Conservation (phyloP, 30 jellyfish, hydroid and myxozoan species). For the Hydractinia symbiolongicarpus region DNA sequence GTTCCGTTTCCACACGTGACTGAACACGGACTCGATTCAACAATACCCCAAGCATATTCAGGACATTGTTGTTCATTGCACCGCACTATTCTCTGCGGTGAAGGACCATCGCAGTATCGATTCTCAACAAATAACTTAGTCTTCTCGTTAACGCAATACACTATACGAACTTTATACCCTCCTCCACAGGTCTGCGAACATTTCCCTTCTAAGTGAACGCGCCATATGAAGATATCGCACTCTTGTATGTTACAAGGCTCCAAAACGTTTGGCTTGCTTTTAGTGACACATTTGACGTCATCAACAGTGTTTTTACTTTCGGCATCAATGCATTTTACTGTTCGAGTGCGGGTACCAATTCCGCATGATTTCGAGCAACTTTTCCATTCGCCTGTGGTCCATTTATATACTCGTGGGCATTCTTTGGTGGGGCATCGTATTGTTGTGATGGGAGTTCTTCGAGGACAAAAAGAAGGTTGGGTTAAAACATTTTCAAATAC, state of each 20-base stretch:
- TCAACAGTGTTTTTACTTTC: constrained; percentile 22
- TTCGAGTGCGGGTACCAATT: constrained; percentile 59
- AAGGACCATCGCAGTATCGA: constrained; percentile 71
- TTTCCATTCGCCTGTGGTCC: constrained; percentile 66
- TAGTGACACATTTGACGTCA: constrained; percentile 33
- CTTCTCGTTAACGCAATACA: constrained; percentile 55
- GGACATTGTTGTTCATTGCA: constrained; percentile 81
- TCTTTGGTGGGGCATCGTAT: constrained; percentile 36
- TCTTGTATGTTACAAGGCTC: constrained; percentile 52
- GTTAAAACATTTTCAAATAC: constrained; percentile 20
- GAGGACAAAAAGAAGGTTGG: constrained; percentile 40
- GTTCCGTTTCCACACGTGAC: constrained; percentile 78
- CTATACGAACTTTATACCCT: constrained; percentile 60
- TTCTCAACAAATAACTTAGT: constrained; percentile 50
- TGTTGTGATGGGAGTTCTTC: constrained; percentile 44
- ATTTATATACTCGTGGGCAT: constrained; percentile 57
- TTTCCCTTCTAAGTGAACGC: constrained; percentile 40
- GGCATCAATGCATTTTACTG: constrained; percentile 35
- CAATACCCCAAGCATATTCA: constrained; percentile 60
- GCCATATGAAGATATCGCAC: constrained; percentile 68
- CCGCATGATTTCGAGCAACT: constrained; percentile 74
- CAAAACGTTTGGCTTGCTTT: constrained; percentile 32
- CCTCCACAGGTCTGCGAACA: constrained; percentile 91
- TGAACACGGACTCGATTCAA: constrained; percentile 58
- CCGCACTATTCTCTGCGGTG: constrained; percentile 66